Conservation (phyloP, 2,888 invertebrate species). For the Silvanus unidentatus region DNA sequence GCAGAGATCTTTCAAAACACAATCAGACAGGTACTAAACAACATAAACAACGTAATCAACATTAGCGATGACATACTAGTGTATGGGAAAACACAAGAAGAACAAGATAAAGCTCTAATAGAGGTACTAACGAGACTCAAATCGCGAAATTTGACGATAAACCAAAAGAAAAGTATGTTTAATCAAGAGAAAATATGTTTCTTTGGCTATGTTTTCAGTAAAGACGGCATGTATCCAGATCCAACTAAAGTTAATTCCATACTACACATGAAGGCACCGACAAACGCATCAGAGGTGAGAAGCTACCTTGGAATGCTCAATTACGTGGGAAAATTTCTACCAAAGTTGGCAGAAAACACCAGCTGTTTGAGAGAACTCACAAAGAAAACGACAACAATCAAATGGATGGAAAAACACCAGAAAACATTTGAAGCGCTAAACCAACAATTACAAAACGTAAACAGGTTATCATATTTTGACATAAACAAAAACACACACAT, state of each 20-base stretch:
- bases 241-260: constrained; percentile 25
- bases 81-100: background rate
- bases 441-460: background rate
- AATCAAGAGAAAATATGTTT: constrained; percentile 22
- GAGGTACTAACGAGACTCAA: background rate
- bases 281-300: constrained; percentile 5
- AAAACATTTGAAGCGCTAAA: constrained; percentile 4
- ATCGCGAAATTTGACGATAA: background rate
- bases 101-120: background rate
- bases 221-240: constrained; percentile 27
- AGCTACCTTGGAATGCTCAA: constrained; percentile 10
- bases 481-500: background rate
- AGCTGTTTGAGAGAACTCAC: background rate
- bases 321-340: constrained; percentile 8
- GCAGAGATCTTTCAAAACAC: constrained; percentile 6
- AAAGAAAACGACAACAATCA: constrained; percentile 2
- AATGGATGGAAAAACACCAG: constrained; percentile 6
- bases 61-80: constrained; percentile 7
- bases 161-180: constrained; percentile 30
- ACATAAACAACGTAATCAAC: constrained; percentile 7
- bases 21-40: constrained; percentile 5
- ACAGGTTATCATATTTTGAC: constrained; percentile 5
- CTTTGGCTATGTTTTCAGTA: constrained; percentile 27
- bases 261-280: background rate
- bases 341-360: constrained; percentile 7